Evolutionary conservation across 1,140 invertebrate genomes (phyloP).

Genomic region (Bemisia tabaci): DNA sequence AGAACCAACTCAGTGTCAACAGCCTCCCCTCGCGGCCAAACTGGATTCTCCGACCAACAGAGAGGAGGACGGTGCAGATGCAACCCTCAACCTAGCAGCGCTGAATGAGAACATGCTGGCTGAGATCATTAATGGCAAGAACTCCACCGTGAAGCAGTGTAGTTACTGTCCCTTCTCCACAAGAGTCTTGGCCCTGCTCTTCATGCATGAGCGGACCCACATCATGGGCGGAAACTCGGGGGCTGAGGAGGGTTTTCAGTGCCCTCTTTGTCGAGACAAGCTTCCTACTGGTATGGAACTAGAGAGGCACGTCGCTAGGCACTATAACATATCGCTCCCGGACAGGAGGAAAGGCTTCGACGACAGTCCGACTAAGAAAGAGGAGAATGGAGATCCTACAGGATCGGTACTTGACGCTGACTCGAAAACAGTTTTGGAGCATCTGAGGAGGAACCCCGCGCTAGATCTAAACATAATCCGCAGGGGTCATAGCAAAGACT

Average conservation of each 20-base stretch:
- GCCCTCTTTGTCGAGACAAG: neutral
- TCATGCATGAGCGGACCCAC: conserved; percentile 78
- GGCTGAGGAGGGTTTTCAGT: neutral
- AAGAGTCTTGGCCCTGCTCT: conserved; percentile 71
- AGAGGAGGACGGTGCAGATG: conserved; percentile 4
- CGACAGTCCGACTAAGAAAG: conserved; percentile 1
- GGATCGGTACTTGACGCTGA: neutral
- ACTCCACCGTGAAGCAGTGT: conserved; percentile 60
- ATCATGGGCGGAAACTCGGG: neutral
- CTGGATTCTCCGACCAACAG: neutral
- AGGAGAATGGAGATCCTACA: neutral
- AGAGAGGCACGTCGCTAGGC: neutral
- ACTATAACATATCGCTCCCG: neutral
- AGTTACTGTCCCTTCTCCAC: conserved; percentile 81
- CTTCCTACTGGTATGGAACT: neutral
- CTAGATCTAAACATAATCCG: conserved; percentile 1
- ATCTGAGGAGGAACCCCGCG: neutral
- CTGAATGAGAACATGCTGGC: neutral
- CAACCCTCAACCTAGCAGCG: neutral
- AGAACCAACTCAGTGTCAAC: conserved; percentile 1
- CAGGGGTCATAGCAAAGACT: neutral
- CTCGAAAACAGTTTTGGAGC: conserved; percentile 6
- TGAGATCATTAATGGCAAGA: conserved; percentile 15
- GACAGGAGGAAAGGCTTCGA: neutral
- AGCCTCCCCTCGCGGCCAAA: neutral